Percentiles rank a stretch among this genome's conserved stretches.
phyloP scores from a whole-genome alignment of 1,140 invertebrate species.

The Lasaia peninsularis region DNA sequence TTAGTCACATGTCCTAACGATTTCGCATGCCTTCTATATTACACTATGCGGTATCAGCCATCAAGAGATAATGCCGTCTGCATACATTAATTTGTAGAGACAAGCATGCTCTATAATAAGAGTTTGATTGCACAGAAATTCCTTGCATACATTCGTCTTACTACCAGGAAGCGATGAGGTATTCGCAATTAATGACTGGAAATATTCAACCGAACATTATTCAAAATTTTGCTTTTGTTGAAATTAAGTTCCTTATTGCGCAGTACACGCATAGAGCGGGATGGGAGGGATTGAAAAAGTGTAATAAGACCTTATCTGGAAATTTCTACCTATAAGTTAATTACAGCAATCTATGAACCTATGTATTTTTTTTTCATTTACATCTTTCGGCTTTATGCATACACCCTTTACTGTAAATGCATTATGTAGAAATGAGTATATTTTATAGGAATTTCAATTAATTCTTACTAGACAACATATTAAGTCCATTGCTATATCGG shows the following conservation, averaged over 20 bases:
- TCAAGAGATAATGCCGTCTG: conserved; percentile 1
- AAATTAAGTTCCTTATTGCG: background rate
- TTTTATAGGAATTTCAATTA: too few species aligned
- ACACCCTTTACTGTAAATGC: too few species aligned
- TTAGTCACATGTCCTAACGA: background rate
- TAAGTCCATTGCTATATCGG: too few species aligned
- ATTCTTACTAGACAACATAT: too few species aligned
- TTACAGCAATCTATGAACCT: too few species aligned
- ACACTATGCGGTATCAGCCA: background rate
- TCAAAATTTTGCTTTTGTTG: background rate
- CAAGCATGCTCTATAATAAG: background rate
- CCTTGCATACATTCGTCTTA: conserved; percentile 9
- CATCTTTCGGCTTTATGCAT: too few species aligned
- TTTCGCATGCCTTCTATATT: background rate
- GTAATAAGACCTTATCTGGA: too few species aligned
- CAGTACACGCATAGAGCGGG: too few species aligned
- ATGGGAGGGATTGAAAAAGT: too few species aligned
- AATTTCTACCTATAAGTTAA: too few species aligned
- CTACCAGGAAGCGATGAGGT: background rate
- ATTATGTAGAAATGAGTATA: too few species aligned
- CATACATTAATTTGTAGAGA: conserved; percentile 7
- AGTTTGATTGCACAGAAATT: background rate
- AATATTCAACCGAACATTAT: background rate
- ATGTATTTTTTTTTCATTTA: too few species aligned
- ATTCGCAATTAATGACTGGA: background rate